These are phyloP conservation scores for Notamacropus eugenii DNA, from an alignment of 2,797 vertebrate genomes.

Conservation along the genomic window DNA sequence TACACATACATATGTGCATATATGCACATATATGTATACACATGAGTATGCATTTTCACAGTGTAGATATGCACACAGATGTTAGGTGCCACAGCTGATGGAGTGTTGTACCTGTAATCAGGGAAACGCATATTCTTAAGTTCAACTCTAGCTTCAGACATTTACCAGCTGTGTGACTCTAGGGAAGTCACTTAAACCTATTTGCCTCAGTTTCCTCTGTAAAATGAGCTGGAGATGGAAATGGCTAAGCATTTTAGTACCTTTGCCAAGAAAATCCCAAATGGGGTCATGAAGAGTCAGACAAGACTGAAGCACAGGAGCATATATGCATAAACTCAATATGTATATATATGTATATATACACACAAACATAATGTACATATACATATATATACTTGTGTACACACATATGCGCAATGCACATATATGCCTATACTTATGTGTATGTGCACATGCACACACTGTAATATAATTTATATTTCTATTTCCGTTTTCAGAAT, in stretches of 20 bases:
- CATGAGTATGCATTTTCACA: background rate
- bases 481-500: constrained; percentile 70
- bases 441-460: background rate
- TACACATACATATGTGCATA: background rate
- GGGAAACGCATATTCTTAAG: background rate
- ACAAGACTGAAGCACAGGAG: background rate
- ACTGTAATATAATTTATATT: background rate
- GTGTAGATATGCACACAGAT: background rate
- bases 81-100: background rate
- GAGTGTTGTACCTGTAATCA: background rate
- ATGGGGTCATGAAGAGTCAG: background rate
- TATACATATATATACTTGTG: background rate
- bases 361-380: background rate
- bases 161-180: background rate
- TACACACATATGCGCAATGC: no score
- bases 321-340: no score
- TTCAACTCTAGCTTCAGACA: background rate
- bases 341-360: no score
- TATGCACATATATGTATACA: background rate
- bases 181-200: background rate
- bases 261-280: background rate
- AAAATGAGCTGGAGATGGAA: background rate
- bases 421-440: background rate
- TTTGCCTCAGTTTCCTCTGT: background rate
- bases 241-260: background rate